These are phyloP conservation scores for Phalloptychus januarius DNA, from an alignment of 2,797 vertebrate genomes.

Conservation along the genomic window DNA sequence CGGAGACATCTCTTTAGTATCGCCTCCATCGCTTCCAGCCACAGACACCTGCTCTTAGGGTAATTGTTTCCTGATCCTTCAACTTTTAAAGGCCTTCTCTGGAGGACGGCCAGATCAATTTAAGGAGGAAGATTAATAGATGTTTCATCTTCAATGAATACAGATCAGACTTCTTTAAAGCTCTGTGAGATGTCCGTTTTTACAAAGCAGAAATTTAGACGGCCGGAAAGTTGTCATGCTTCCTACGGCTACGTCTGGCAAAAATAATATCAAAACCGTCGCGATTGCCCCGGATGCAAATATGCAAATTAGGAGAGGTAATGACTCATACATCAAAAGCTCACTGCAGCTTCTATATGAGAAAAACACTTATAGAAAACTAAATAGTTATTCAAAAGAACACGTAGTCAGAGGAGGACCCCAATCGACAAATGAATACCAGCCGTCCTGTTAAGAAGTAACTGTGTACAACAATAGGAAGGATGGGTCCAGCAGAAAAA, in stretches of 20 bases:
- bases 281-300: neutral
- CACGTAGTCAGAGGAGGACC: neutral
- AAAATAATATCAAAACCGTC: neutral
- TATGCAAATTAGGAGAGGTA: neutral
- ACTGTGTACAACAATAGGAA: neutral
- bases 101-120: slow-evolving; percentile 3
- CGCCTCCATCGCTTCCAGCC: slow-evolving; percentile 3
- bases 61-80: slow-evolving; percentile 19
- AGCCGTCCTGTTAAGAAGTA: neutral
- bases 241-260: neutral
- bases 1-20: neutral
- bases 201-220: neutral
- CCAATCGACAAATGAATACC: neutral
- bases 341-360: neutral
- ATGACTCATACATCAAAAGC: neutral
- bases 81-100: slow-evolving; percentile 15
- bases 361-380: neutral
- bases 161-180: neutral
- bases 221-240: neutral
- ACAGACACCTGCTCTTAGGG: neutral
- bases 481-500: neutral
- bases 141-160: neutral
- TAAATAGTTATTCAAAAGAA: neutral
- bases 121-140: neutral
- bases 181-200: neutral